Conservation (phyloP, 2,113 vertebrate genomes). For the Odobenus rosmarus region DNA sequence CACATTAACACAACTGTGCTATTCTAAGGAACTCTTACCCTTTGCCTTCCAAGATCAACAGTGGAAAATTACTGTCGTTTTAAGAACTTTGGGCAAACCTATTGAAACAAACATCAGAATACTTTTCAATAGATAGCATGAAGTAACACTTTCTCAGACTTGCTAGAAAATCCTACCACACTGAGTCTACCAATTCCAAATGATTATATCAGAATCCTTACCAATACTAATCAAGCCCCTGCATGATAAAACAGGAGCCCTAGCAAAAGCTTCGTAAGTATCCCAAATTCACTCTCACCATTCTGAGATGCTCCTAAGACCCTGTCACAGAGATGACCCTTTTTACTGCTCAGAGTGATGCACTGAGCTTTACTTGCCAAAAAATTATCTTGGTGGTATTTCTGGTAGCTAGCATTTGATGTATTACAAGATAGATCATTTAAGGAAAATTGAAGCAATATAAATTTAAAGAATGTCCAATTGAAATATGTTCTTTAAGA, state of each 20-base stretch:
- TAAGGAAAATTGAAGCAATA: not conserved
- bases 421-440: not conserved
- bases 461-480: not conserved
- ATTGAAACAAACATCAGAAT: not conserved
- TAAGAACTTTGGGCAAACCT: not conserved
- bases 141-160: not conserved
- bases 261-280: not conserved
- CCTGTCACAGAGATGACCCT: not conserved
- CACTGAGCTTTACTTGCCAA: not conserved
- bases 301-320: not conserved
- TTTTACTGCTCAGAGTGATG: not conserved
- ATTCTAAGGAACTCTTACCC: not conserved
- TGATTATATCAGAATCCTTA: not conserved
- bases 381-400: not conserved
- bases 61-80: not conserved
- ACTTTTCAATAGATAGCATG: not conserved
- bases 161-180: not conserved
- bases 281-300: not conserved
- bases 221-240: not conserved
- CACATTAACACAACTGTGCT: not conserved
- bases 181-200: not conserved
- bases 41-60: not conserved
- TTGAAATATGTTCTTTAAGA: not conserved
- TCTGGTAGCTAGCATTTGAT: not conserved
- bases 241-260: not conserved